These are phyloP conservation scores for Heliconius hortense DNA, from an alignment of 2,888 invertebrate species.

Conservation along the genomic window DNA sequence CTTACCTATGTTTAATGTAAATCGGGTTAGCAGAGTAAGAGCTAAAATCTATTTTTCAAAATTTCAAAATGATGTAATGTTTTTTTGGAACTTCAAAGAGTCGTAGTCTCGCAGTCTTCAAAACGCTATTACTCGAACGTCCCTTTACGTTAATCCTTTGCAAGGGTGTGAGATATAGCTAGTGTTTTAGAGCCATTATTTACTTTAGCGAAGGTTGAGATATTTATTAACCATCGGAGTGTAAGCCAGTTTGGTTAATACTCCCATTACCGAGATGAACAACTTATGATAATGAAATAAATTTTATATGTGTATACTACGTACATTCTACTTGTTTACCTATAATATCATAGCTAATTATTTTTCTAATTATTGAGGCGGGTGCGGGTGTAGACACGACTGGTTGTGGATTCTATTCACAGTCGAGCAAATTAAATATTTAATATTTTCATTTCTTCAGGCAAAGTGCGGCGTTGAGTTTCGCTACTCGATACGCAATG, in stretches of 20 bases:
- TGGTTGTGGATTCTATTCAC: too few species aligned
- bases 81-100: too few species aligned
- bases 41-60: too few species aligned
- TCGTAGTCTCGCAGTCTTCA: neutral
- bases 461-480: too few species aligned
- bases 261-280: conserved; percentile 57
- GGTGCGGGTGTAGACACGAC: too few species aligned
- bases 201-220: conserved; percentile 56
- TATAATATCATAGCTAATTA: neutral
- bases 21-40: too few species aligned
- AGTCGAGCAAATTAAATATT: too few species aligned
- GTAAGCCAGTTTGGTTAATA: conserved; percentile 54
- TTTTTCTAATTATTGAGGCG: neutral
- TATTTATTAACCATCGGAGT: conserved; percentile 64
- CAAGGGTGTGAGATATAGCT: conserved; percentile 56
- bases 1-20: too few species aligned
- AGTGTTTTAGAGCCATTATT: conserved; percentile 54
- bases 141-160: conserved; percentile 54
- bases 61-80: too few species aligned
- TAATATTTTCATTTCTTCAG: too few species aligned
- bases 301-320: conserved; percentile 9
- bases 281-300: conserved; percentile 52
- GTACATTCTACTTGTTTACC: neutral
- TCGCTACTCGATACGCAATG: too few species aligned
- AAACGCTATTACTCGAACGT: conserved; percentile 29